Conservation (phyloP, 2,888 invertebrate genomes). For the Aleiodes leptofemur region DNA sequence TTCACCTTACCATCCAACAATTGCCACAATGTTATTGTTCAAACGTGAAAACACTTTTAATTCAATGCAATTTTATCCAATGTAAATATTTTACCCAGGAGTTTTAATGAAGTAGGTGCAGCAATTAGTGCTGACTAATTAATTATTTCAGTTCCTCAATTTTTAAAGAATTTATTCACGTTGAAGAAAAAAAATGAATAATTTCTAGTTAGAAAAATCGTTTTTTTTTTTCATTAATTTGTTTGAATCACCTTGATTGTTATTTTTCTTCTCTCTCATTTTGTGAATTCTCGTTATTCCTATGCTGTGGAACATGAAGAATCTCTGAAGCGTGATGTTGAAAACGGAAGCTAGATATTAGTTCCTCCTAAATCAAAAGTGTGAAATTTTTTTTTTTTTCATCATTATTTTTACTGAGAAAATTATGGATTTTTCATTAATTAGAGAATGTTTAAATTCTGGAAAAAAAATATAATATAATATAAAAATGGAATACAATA, state of each 20-base stretch:
- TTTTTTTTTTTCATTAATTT: too few species aligned
- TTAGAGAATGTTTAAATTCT: too few species aligned
- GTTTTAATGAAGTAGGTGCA: neutral
- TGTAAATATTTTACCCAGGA: conserved; percentile 1
- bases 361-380: conserved; percentile 65
- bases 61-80: conserved; percentile 16
- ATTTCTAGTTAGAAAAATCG: too few species aligned
- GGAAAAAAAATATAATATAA: too few species aligned
- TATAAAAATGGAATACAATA: neutral
- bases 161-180: neutral
- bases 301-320: too few species aligned
- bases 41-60: neutral
- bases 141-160: neutral
- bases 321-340: conserved; percentile 1
- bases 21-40: conserved; percentile 11
- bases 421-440: too few species aligned
- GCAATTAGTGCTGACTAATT: conserved; percentile 11
- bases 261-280: conserved; percentile 27
- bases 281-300: neutral
- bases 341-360: conserved; percentile 63
- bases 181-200: too few species aligned
- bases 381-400: conserved; percentile 49
- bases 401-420: too few species aligned
- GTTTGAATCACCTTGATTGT: too few species aligned
- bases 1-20: neutral